Base-by-base conservation (phyloP, 2,888 invertebrate species). In the Leptogaster cylindrica region DNA sequence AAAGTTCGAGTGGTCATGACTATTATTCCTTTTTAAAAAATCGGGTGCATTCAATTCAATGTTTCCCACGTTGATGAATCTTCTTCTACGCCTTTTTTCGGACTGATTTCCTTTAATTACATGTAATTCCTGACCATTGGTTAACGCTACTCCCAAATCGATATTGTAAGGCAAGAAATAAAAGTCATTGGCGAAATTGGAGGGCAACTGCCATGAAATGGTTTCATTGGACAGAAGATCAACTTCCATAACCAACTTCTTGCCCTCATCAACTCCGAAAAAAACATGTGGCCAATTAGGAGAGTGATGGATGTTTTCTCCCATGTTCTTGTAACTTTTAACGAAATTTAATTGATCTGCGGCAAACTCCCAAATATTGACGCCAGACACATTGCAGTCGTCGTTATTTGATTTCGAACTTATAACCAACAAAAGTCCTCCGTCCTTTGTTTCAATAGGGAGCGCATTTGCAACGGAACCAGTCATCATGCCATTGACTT, bases 401-500 rank as follows among this genome's bases (percentile, higher is more conserved):
- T 51, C 7, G 5, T 69, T 72, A 6, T 33, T 52, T 16, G 70
- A 48, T 28, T 71, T 73, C 4, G 74, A 71, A 71, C 75, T 78
- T 7, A 78, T 78, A 27, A 81, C 70, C 18, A 80, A 83, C 44
- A 82, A 71, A 1, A 75, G 70, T 0, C 76, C 72, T 58, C 76
- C 74, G 16, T 71, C 41, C 12, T 52, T 50, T 7, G 27, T 28
- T 1, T 8, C 27, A 1, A 84, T 77, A 1, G 79, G 74, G 3
- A 82, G 74, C 73, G 83, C 82, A 73, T 83, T 79, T 25, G 79
- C 77, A 2, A 86, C 75, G 10, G 74, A 73, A 2, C 86, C 87
- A 25, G 84, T 83, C 67, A 81, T 73, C 8, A 82, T 74, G 36
- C 76, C 69, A 6, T 71, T 73, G 1, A 79, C 27, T 6, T 58